A percentile compares a stretch with the other conserved stretches of the same genome.
These are phyloP conservation scores for Esox niger DNA, from an alignment of 2,113 vertebrate species.

Conservation along the genomic window DNA sequence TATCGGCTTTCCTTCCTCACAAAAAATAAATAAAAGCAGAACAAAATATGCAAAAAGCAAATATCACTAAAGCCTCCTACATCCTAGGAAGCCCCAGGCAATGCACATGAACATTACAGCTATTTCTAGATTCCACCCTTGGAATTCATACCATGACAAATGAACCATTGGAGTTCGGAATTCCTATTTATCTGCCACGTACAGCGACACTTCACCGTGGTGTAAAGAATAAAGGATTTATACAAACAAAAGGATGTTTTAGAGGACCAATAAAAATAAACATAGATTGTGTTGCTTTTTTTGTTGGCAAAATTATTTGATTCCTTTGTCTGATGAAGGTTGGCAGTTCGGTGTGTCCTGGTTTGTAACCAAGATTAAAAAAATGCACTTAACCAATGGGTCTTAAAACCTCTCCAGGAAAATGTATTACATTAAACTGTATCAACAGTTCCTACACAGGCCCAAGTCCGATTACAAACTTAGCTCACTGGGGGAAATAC, in stretches of 20 bases:
- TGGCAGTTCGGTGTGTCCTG: slow-evolving; percentile 58
- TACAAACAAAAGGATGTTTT: slow-evolving; percentile 62
- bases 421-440: neutral
- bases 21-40: slow-evolving; percentile 59
- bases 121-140: slow-evolving; percentile 81
- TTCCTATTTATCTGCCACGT: slow-evolving; percentile 77
- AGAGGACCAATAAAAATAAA: slow-evolving; percentile 75
- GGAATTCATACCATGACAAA: slow-evolving; percentile 83
- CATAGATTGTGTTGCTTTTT: slow-evolving; percentile 56
- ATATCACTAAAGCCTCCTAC: slow-evolving; percentile 84
- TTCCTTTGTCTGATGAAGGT: slow-evolving; percentile 59
- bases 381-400: neutral
- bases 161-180: slow-evolving; percentile 79
- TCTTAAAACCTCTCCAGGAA: neutral
- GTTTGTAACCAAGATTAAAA: slow-evolving; percentile 62
- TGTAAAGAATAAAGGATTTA: slow-evolving; percentile 79
- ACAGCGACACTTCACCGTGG: slow-evolving; percentile 76
- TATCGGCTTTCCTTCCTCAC: slow-evolving; percentile 26
- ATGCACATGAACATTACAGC: slow-evolving; percentile 73
- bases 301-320: slow-evolving; percentile 55
- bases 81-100: slow-evolving; percentile 76
- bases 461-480: neutral
- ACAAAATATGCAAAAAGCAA: slow-evolving; percentile 81
- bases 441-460: neutral
- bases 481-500: neutral